Base-by-base conservation (phyloP, 2,797 vertebrate genomes). In the Sternotherus odoratus region DNA sequence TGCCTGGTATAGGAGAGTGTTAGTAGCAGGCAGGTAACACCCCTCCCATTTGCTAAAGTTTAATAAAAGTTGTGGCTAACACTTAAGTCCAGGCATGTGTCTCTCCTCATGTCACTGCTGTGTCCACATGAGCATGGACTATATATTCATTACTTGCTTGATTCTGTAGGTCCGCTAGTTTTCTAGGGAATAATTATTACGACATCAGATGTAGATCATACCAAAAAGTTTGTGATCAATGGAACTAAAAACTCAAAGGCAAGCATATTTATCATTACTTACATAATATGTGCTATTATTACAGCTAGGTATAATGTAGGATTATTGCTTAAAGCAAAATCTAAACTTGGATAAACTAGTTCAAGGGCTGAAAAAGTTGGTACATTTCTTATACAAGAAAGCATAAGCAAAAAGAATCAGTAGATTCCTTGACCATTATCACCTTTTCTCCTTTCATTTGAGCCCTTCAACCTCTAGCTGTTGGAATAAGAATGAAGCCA, bases 381-480 rank as follows among this genome's bases (percentile, higher is more conserved):
- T 72, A 81, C 8, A 5, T 77, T 26, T 90, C 78, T 89, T 88
- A 60, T 33, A 54, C 82, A 90, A 91, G 7, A 82, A 81, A 94
- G 24, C 13, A 84, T 77, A 75, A 82, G 85, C 57, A 86, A 79
- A 92, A 96, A 79, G 19, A 79, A 93, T 91, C 48, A 69, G 90
- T 50, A 80, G 10, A 80, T 85, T 81, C 80, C 63, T 95, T 51
- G 77, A 48, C 43, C 81, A 92, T 92, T 94, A 93, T 77, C 85
- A 92, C 83, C 66, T 95, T 54, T 92, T 77, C 79, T 81, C 83
- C 91, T 96, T 94, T 90, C 81, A 74, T 92, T 66, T 0, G 1
- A 94, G 85, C 63, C 81, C 90, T 96, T 94, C 91, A 85, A 90
- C 85, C 91, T 89, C 91, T 95, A 90, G 53, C 83, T 93, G 92